Evolutionary conservation across 2,888 invertebrate species (phyloP).

Genomic region (Philereme vetulata): DNA sequence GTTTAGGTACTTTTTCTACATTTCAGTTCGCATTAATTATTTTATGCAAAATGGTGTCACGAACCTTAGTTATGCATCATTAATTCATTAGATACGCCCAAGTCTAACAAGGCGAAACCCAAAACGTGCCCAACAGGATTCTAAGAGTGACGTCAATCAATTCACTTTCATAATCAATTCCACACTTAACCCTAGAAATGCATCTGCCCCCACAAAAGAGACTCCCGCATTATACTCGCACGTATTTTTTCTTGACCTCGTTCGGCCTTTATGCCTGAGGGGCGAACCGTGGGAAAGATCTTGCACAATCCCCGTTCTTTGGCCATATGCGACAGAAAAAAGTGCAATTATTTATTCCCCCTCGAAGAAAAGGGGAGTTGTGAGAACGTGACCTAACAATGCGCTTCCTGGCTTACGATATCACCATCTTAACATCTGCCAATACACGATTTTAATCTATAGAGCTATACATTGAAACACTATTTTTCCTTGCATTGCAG

Average conservation of each 20-base stretch:
- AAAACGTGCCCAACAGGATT: constrained; percentile 37
- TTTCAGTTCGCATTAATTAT: no score
- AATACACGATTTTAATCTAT: constrained; percentile 65
- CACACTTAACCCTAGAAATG: constrained; percentile 77
- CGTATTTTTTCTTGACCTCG: constrained; percentile 83
- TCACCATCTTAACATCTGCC: constrained; percentile 58
- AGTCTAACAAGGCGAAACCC: background rate
- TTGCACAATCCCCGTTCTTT: constrained; percentile 80
- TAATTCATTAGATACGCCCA: background rate
- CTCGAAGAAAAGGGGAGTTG: constrained; percentile 83
- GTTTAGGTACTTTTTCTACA: no score
- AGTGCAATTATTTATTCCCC: constrained; percentile 84
- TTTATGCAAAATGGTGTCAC: no score
- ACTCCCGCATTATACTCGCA: constrained; percentile 75
- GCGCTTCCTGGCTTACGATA: constrained; percentile 82
- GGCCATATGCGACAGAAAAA: constrained; percentile 84
- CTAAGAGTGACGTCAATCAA: constrained; percentile 63
- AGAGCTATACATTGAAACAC: constrained; percentile 38
- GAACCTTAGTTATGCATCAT: no score
- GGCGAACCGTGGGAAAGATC: constrained; percentile 82
- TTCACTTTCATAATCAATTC: constrained; percentile 68
- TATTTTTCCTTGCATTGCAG: constrained; percentile 25
- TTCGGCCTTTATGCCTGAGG: constrained; percentile 76
- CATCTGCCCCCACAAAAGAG: constrained; percentile 79
- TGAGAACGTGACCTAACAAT: constrained; percentile 84